phyloP scores from a whole-genome alignment of 2,113 vertebrate species.

The Micromys minutus region DNA sequence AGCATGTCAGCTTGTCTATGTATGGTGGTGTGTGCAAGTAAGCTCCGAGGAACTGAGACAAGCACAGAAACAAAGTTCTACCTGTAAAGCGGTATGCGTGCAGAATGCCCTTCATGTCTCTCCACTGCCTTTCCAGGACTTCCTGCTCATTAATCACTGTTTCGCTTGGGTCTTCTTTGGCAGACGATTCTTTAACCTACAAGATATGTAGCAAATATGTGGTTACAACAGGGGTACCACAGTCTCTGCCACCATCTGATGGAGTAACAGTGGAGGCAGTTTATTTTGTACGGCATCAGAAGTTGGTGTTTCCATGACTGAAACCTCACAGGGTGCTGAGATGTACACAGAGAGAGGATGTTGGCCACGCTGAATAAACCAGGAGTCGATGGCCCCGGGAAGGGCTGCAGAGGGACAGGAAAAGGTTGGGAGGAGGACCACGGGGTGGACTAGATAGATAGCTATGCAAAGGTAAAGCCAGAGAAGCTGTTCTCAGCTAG shows the following conservation, averaged over 20 bases:
- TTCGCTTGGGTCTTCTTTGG: background rate
- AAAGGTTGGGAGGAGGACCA: background rate
- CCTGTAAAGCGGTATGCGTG: slow-evolving; percentile 83
- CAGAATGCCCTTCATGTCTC: slow-evolving; percentile 60
- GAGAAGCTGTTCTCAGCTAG: background rate
- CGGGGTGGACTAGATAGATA: background rate
- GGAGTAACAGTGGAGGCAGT: background rate
- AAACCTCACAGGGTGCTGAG: background rate
- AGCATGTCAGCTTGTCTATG: background rate
- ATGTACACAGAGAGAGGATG: background rate
- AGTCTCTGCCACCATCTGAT: background rate
- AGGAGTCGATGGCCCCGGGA: background rate
- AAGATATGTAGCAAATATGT: slow-evolving; percentile 31
- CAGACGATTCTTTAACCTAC: background rate
- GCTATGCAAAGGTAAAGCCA: background rate
- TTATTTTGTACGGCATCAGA: background rate
- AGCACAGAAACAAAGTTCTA: slow-evolving; percentile 48
- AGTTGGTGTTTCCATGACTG: background rate
- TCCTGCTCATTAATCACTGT: background rate
- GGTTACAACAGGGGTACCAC: background rate
- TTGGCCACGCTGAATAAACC: background rate
- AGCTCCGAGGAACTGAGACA: background rate
- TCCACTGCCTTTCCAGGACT: slow-evolving; percentile 70
- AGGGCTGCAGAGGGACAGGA: background rate
- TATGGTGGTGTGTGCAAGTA: background rate